These are phyloP conservation scores for Chrysaora quinquecirrha DNA, from an alignment of 30 jellyfish, hydroid and myxozoan genomes.

Conservation along the genomic window DNA sequence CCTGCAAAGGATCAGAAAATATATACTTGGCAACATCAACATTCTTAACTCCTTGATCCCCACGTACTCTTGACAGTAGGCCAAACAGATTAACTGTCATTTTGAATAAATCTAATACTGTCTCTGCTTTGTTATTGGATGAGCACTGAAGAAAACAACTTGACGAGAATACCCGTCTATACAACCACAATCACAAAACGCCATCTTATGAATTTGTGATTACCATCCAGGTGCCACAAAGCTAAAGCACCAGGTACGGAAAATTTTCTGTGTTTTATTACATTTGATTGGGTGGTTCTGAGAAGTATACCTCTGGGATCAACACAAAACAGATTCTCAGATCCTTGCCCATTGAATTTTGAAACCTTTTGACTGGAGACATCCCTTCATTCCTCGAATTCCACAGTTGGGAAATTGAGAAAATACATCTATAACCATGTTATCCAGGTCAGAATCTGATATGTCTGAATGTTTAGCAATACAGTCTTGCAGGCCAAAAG, in stretches of 20 bases:
- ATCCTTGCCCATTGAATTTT: slow-evolving; percentile 45
- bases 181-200: slow-evolving; percentile 47
- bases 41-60: slow-evolving; percentile 13
- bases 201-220: slow-evolving; percentile 51
- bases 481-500: slow-evolving; percentile 1
- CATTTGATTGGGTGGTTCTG: slow-evolving; percentile 40
- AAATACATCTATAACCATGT: neutral
- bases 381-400: slow-evolving; percentile 61
- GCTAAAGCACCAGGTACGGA: slow-evolving; percentile 44
- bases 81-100: slow-evolving; percentile 14
- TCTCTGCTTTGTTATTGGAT: slow-evolving; percentile 21
- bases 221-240: slow-evolving; percentile 46
- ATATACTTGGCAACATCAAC: slow-evolving; percentile 48
- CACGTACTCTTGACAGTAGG: neutral
- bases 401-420: slow-evolving; percentile 63
- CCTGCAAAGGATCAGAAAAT: slow-evolving; percentile 36
- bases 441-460: neutral
- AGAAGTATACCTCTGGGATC: slow-evolving; percentile 65
- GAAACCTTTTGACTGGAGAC: slow-evolving; percentile 31
- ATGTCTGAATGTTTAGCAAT: neutral
- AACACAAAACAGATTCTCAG: slow-evolving; percentile 51
- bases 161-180: slow-evolving; percentile 45
- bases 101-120: slow-evolving; percentile 4
- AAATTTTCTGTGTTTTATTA: slow-evolving; percentile 18
- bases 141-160: slow-evolving; percentile 12